phyloP scores from a whole-genome alignment of 2,797 vertebrate species.

The Gouania willdenowi region DNA sequence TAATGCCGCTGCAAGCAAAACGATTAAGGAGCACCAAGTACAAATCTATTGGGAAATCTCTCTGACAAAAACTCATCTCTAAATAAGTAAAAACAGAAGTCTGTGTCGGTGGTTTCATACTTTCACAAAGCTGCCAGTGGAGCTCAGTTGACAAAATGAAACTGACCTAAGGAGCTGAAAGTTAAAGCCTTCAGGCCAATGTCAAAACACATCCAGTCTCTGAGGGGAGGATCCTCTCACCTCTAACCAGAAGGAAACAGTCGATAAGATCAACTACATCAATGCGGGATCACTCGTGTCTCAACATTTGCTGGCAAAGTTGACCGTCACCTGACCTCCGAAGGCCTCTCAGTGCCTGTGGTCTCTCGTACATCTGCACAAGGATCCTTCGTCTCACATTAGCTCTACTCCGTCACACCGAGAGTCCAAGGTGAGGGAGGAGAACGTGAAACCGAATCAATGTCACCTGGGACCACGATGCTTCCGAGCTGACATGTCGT shows the following conservation, averaged over 20 bases:
- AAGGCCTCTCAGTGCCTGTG: conserved; percentile 32
- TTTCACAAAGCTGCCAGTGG: neutral
- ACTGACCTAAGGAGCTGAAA: conserved; percentile 42
- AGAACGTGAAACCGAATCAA: conserved; percentile 20
- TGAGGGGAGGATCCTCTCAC: conserved; percentile 18
- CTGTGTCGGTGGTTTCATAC: neutral
- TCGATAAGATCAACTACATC: conserved; percentile 31
- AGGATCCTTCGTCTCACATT: conserved; percentile 41
- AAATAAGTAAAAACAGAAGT: neutral
- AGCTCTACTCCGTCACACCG: conserved; percentile 36
- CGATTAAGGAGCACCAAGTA: too few species aligned
- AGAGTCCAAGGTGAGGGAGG: conserved; percentile 9
- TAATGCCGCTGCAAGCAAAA: too few species aligned
- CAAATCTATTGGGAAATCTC: too few species aligned
- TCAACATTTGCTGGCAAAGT: conserved; percentile 12
- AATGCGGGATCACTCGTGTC: conserved; percentile 28
- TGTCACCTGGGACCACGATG: conserved; percentile 6
- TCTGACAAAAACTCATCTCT: too few species aligned
- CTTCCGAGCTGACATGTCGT: conserved; percentile 16
- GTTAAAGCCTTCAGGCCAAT: conserved; percentile 42
- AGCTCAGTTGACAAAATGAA: conserved; percentile 19
- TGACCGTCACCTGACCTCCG: conserved; percentile 36
- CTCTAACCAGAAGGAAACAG: conserved; percentile 27
- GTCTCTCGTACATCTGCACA: conserved; percentile 23
- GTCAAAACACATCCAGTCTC: conserved; percentile 32